These are phyloP conservation scores for Anguilla megastoma DNA, from an alignment of 2,797 vertebrate species.

Conservation along the genomic window DNA sequence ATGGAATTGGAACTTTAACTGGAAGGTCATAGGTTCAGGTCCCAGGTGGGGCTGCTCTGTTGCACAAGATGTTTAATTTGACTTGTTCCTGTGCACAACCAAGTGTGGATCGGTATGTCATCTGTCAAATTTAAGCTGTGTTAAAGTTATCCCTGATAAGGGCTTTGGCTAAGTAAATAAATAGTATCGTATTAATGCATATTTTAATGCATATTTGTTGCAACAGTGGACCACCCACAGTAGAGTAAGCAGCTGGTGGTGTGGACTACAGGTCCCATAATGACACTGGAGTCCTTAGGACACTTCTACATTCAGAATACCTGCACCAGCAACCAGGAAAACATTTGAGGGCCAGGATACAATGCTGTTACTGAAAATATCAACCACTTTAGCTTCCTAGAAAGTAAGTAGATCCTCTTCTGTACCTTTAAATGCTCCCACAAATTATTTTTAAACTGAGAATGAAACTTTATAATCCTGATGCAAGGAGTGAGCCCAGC, in stretches of 20 bases:
- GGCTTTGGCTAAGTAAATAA: not conserved
- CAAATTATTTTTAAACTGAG: not conserved
- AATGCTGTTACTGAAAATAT: not conserved
- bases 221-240: not conserved
- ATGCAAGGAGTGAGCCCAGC: not conserved
- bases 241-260: not conserved
- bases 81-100: not conserved
- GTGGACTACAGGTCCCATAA: not conserved
- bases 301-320: not conserved
- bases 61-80: not conserved
- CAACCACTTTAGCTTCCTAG: not conserved
- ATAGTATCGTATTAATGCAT: not conserved
- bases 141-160: not conserved
- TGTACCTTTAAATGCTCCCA: not conserved
- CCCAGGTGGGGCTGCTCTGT: not conserved
- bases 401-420: not conserved
- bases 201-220: no score
- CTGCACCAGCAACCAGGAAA: not conserved
- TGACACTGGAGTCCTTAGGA: not conserved
- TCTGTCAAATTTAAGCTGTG: not conserved
- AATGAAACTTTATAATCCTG: not conserved
- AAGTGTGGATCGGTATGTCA: not conserved
- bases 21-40: not conserved
- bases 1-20: not conserved
- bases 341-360: not conserved